Base-by-base conservation (phyloP, 2,888 invertebrate species). In the Cosmorhoe ocellata region DNA sequence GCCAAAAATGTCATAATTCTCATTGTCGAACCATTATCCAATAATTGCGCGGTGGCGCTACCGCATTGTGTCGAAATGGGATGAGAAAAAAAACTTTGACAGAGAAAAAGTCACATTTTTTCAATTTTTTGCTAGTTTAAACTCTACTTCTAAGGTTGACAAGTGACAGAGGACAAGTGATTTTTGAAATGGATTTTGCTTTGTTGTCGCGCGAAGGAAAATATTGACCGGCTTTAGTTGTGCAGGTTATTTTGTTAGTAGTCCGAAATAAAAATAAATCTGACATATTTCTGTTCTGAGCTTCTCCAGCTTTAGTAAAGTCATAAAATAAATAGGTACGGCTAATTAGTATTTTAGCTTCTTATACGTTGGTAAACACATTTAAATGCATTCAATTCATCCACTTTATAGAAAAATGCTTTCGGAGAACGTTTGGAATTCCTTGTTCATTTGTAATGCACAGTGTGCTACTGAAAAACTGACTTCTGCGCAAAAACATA, bases 1-100 rank as follows among this genome's bases (percentile, higher is more conserved):
- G 73, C 76, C 12, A 58, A 74, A 74, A 72, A 79, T 86, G 87
- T 84, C 84, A 86, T 84, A 81, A 81, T 70, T 34, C 51, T 12
- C 57, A 53, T 58, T 83, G 81, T 80, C 76, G 44, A 53, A 51
- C 54, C 56, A 61, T 61, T 61, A 56, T 61, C 46, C 40, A 42
- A 58, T 66, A 65, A 79, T 79, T 74, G 73, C 74, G 61, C 71
- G 77, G 81, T 88, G 89, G 89, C 89, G 89, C 89, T 90, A 83
- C 81, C 64, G 64, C 77, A 76, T 81, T 79, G 77, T 82, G 59
- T 58, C 61, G 55, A 67, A 76, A 73, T 71, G 64, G 71, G 71
- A 71, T 71, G 64, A 73, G 57, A 4, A 36, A 38, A 53, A 51
- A 47, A 46, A 44, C 52, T 66, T 74, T 74, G 71, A 73, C 59